Evolutionary conservation across 2,113 vertebrate species (phyloP).

Genomic region (Cebus imitator): DNA sequence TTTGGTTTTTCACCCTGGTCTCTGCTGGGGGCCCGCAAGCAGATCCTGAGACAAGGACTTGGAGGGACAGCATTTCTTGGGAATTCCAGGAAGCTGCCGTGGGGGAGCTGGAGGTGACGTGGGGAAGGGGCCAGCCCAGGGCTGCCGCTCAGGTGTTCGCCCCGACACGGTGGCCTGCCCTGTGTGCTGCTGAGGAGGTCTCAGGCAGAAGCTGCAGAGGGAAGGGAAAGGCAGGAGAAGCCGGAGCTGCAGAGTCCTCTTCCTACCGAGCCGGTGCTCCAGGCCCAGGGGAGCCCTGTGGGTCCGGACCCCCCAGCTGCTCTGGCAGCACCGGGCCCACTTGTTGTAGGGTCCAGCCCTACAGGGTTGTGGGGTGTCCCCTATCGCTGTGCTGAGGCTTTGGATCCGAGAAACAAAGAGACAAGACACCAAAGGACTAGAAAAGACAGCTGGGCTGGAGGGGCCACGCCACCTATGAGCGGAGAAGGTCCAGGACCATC

Average conservation of each 20-base stretch:
- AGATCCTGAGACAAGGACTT: neutral
- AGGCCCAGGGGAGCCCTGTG: neutral
- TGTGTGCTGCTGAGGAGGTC: neutral
- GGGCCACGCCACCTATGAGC: too few species aligned
- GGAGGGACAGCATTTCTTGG: neutral
- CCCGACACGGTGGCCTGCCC: neutral
- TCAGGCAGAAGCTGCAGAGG: neutral
- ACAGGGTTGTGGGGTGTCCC: too few species aligned
- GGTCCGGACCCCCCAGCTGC: neutral
- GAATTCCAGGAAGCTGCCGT: neutral
- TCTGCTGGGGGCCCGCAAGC: neutral
- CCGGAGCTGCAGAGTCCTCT: neutral
- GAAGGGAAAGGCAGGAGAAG: neutral
- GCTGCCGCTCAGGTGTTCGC: neutral
- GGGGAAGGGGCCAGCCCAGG: neutral
- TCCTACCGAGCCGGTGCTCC: neutral
- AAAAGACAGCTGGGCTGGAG: too few species aligned
- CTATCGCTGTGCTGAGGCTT: too few species aligned
- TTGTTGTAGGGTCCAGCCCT: too few species aligned
- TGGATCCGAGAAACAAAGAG: too few species aligned
- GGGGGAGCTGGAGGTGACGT: too few species aligned
- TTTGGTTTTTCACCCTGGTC: neutral
- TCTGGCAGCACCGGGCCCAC: neutral
- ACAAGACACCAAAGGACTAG: too few species aligned
- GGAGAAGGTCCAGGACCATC: too few species aligned